Conservation (phyloP, 1,140 invertebrate species). For the Cryptotermes secundus region DNA sequence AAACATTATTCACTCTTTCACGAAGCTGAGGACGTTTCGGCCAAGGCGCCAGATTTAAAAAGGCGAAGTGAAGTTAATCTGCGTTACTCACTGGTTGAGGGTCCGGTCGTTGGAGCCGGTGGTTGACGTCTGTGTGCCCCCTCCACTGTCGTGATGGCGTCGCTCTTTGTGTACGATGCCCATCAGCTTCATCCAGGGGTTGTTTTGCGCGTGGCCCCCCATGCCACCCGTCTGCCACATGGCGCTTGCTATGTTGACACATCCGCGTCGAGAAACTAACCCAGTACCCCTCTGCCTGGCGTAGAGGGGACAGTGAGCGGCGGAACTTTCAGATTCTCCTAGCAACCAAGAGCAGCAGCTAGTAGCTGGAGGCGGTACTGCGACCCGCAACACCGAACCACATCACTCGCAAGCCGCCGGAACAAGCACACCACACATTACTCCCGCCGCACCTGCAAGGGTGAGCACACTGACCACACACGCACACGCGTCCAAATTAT, state of each 20-base stretch:
- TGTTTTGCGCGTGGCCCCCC: conserved; percentile 70
- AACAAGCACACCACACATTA: too few relatives aligned
- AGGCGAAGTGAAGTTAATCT: too few relatives aligned
- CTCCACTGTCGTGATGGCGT: conserved; percentile 54
- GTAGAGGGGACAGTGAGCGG: not conserved
- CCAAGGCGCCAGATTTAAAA: too few relatives aligned
- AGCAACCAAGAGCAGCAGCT: too few relatives aligned
- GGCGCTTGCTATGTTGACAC: conserved; percentile 39
- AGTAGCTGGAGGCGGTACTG: not conserved
- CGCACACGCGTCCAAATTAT: not conserved
- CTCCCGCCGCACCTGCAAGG: not conserved
- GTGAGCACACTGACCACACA: not conserved
- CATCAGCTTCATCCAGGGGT: conserved; percentile 81
- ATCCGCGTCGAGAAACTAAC: not conserved
- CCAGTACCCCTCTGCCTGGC: not conserved
- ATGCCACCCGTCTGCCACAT: conserved; percentile 79
- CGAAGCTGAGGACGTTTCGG: too few relatives aligned
- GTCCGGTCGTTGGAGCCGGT: conserved; percentile 58
- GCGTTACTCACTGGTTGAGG: conserved; percentile 63
- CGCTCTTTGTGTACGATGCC: conserved; percentile 76
- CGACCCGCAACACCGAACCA: not conserved
- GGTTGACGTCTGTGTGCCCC: conserved; percentile 51
- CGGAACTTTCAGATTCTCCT: not conserved
- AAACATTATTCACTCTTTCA: too few relatives aligned
- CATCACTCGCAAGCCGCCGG: too few relatives aligned